phyloP scores from a whole-genome alignment of 2,113 vertebrate genomes.

The Notarius lentiginosus region DNA sequence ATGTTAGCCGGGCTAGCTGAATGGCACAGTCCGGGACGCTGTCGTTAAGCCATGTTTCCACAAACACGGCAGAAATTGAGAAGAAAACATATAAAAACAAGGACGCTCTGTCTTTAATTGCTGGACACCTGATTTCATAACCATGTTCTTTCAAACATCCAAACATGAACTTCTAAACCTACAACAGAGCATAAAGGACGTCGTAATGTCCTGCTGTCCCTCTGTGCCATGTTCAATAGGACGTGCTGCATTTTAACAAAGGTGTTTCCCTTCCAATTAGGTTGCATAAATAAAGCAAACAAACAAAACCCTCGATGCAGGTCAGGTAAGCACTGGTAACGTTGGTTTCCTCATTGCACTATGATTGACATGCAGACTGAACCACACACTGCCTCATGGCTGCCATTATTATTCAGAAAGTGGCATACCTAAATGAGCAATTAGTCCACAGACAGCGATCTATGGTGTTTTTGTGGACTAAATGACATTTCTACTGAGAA shows the following conservation, averaged over 20 bases:
- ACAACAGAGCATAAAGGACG: neutral
- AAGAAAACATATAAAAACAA: neutral
- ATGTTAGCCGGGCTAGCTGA: no score
- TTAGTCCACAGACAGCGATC: slow-evolving; percentile 22
- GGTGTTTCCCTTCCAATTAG: neutral
- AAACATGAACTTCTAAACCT: neutral
- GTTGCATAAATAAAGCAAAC: neutral
- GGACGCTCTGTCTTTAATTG: neutral
- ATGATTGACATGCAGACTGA: slow-evolving; percentile 34
- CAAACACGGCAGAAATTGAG: no score
- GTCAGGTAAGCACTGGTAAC: neutral
- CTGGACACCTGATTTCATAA: neutral
- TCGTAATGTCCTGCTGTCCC: neutral
- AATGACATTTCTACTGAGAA: slow-evolving; percentile 23
- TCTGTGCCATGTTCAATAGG: neutral
- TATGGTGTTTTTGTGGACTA: neutral
- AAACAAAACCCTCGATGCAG: neutral
- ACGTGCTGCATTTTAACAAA: neutral
- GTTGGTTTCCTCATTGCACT: neutral
- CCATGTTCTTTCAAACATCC: neutral
- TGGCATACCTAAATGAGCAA: slow-evolving; percentile 31
- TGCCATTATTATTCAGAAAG: slow-evolving; percentile 35
- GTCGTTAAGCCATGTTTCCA: no score
- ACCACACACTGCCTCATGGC: slow-evolving; percentile 15
- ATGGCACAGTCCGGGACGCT: no score